Evolutionary conservation across 2,888 invertebrate species (phyloP), one percentile per base, ranked within the genome.

Genomic region (Pandemis corylana): DNA sequence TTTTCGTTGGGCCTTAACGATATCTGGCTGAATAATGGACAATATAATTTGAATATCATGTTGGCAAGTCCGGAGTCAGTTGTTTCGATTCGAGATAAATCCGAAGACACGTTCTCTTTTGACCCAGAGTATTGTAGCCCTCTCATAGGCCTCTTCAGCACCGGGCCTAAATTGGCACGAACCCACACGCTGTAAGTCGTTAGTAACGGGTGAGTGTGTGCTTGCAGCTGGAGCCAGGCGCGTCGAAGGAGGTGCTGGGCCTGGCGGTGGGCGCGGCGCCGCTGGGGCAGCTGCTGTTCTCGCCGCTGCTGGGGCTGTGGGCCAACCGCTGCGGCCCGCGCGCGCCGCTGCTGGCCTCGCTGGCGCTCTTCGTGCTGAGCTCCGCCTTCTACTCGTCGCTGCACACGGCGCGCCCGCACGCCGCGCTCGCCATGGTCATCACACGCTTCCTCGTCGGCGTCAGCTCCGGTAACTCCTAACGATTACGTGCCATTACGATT

Each of bases 221-320:
- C 28, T 92, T 95, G 73, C 92, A 98, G 98, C 91, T 98, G 90
- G 97, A 98, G 90, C 96, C 96, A 71, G 95, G 95, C 44, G 96
- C 97, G 7, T 96, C 96, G 78, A 98, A 98, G 88, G 97, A 97
- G 90, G 96, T 97, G 84, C 96, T 98, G 95, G 98, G 98, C 7
- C 95, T 96, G 81, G 96, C 97, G 68, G 97, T 98, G 68, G 98
- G 97, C 51, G 97, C 97, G 42, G 97, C 98, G 94, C 98, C 98
- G 13, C 95, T 98, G 76, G 98, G 97, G 0, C 98, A 98, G 95
- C 96, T 98, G 96, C 85, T 98, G 76, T 97, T 97, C 87, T 98
- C 98, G 28, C 98, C 98, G 3, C 88, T 98, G 78, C 95, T 97
- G 78, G 98, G 98, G 61, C 96, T 96, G 96, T 97, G 98, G 97